Evolutionary conservation across 2,888 invertebrate genomes (phyloP), one percentile per base, ranked within the genome.

Genomic region (Platycheirus albimanus): DNA sequence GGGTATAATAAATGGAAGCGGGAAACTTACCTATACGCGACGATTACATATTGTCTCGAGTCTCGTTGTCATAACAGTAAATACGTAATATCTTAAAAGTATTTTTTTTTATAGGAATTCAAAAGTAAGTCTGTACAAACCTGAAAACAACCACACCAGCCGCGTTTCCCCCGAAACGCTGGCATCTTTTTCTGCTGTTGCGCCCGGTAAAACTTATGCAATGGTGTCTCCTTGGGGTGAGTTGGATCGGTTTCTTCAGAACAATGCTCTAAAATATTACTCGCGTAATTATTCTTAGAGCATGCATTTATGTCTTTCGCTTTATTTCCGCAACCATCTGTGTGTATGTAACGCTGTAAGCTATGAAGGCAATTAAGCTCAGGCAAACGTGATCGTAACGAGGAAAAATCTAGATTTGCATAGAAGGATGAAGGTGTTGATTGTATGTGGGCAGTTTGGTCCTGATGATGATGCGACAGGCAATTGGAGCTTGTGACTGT

Each of bases 91-190:
- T n/a, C n/a, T n/a, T n/a, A n/a, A n/a, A n/a, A n/a, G n/a, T n/a
- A n/a, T n/a, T n/a, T n/a, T n/a, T n/a, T n/a, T n/a, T n/a, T n/a
- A n/a, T n/a, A n/a, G n/a, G 24, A 24, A 24, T 24, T 3, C 24
- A 24, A 24, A n/a, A n/a, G n/a, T 30, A 33, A 33, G 30, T 5
- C 11, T 28, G 1, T 8, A 88, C 91, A 92, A 89, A 96, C 96
- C 93, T 96, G 95, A 85, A 96, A 92, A 89, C 96, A 96, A 88
- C 96, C 96, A 93, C 96, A 96, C 93, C 93, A 93, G 75, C 89
- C 91, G 88, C 94, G 92, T 87, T 93, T 92, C 83, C 94, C 91
- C 10, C 91, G 87, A 81, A 91, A 91, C 24, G 95, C 94, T 89
- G 95, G 95, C 95, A 95, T 94, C 87, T 91, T 91, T 80, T 89